phyloP scores from a whole-genome alignment of 2,113 vertebrate species.

The Bos taurus region DNA sequence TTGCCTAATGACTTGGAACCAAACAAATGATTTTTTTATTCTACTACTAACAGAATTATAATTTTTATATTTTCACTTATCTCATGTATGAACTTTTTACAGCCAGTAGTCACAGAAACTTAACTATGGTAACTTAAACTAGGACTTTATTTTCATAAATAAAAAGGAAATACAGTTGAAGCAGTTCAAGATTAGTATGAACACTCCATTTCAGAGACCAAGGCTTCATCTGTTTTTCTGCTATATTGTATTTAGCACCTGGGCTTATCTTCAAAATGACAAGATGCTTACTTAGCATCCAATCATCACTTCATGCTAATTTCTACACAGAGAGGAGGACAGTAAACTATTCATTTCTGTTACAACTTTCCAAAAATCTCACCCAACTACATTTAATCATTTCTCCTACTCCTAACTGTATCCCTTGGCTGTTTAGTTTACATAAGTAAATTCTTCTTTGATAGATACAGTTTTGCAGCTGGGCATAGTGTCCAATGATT shows the following conservation, averaged over 20 bases:
- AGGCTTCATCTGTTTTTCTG: neutral
- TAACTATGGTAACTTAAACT: neutral
- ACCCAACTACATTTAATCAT: neutral
- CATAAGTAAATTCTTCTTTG: neutral
- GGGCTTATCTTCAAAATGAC: neutral
- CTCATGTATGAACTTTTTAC: neutral
- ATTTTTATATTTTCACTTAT: conserved; percentile 42
- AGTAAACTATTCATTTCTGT: neutral
- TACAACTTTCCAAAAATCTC: neutral
- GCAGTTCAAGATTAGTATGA: neutral
- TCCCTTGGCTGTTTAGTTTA: neutral
- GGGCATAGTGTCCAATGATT: neutral
- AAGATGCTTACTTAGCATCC: neutral
- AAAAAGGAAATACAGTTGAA: neutral
- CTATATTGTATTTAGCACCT: neutral
- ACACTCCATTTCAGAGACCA: neutral
- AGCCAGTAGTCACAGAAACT: neutral
- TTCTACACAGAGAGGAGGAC: neutral
- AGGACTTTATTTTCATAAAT: neutral
- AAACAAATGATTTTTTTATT: conserved; percentile 58
- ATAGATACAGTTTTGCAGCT: neutral
- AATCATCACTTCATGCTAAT: neutral
- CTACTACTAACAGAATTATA: conserved; percentile 25
- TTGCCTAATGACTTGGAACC: neutral
- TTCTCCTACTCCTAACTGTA: neutral